Evolutionary conservation across 2,797 vertebrate genomes (phyloP).

Genomic region (Tadarida brasiliensis): DNA sequence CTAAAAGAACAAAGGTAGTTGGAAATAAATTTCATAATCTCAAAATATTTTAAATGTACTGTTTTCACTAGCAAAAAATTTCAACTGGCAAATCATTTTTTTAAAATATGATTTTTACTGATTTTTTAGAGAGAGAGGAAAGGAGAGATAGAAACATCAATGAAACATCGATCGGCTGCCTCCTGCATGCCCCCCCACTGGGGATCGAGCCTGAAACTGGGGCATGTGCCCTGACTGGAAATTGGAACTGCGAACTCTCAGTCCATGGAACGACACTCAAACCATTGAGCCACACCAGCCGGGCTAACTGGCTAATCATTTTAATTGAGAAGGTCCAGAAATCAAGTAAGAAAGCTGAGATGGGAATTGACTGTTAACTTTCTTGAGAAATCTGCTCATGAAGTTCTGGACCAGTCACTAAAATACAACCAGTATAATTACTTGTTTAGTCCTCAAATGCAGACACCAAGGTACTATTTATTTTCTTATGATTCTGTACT

Average conservation of each 20-base stretch:
- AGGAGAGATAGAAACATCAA: no score
- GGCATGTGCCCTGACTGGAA: no score
- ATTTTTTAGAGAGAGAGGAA: no score
- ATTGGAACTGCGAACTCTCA: no score
- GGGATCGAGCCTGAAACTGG: no score
- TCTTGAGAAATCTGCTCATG: constrained; percentile 14
- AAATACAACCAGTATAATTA: background rate
- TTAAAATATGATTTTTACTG: no score
- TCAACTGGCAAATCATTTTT: background rate
- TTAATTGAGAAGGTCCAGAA: background rate
- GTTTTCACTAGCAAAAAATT: constrained; percentile 34
- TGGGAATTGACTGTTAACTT: background rate
- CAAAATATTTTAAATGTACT: background rate
- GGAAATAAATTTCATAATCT: background rate
- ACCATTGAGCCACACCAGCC: no score
- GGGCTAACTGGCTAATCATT: background rate
- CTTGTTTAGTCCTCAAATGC: background rate
- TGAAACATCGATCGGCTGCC: no score
- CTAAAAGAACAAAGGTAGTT: background rate
- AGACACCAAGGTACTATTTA: background rate
- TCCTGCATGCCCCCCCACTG: no score
- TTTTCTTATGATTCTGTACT: constrained; percentile 38
- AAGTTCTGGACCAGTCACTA: constrained; percentile 30
- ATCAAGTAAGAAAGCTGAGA: background rate
- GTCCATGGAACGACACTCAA: no score